phyloP scores from a whole-genome alignment of 2,113 vertebrate genomes.

The Hypanus sabinus region DNA sequence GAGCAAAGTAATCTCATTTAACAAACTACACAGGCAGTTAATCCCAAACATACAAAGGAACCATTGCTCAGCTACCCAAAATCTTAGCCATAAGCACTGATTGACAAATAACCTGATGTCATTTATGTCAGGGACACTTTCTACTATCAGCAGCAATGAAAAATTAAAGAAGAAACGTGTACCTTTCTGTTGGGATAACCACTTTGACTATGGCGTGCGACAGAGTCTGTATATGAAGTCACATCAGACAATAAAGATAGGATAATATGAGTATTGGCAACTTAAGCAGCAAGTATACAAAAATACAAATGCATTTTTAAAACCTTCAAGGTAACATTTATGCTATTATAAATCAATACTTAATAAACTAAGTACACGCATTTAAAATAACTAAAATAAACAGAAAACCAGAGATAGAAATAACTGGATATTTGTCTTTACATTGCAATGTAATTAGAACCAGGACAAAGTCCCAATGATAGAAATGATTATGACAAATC shows the following conservation, averaged over 20 bases:
- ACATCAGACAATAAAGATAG: conserved; percentile 99
- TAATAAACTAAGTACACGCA: background rate
- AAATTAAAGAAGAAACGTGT: conserved; percentile 99
- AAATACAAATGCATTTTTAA: conserved; percentile 97
- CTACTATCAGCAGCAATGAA: conserved; percentile 95
- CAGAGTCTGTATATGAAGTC: conserved; percentile 99
- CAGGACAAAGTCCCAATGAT: background rate
- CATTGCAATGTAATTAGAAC: conserved; percentile 23
- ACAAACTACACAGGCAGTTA: background rate
- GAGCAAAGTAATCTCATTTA: background rate
- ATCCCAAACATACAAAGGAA: conserved; percentile 45
- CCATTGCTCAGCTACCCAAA: conserved; percentile 93
- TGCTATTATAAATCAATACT: background rate
- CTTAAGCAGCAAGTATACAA: conserved; percentile 85
- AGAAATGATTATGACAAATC: background rate
- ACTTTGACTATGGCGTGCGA: conserved; percentile 99
- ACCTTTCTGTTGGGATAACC: conserved; percentile 99
- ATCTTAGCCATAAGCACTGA: conserved; percentile 67
- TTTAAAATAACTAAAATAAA: conserved; percentile 24
- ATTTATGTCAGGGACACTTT: conserved; percentile 77
- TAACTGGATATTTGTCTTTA: conserved; percentile 32
- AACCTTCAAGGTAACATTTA: conserved; percentile 34
- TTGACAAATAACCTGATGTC: conserved; percentile 47
- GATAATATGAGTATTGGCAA: conserved; percentile 99
- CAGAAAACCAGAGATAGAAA: conserved; percentile 34